Conservation (phyloP, 2,113 vertebrate species). For the Gobiocypris rarus region DNA sequence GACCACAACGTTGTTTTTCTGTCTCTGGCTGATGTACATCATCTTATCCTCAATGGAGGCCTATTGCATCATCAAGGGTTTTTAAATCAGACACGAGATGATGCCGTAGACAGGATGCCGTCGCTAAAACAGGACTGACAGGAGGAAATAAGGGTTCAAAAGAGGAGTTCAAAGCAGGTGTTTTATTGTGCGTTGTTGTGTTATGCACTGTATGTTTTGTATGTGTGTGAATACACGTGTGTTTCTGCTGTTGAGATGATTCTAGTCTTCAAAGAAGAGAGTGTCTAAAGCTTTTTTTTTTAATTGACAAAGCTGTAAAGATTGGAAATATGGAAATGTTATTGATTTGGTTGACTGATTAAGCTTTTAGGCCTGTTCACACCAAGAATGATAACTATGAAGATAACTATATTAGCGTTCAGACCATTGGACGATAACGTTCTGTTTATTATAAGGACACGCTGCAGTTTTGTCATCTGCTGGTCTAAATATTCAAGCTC, state of each 20-base stretch:
- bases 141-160: background rate
- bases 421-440: no score
- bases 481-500: no score
- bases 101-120: background rate
- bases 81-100: slow-evolving; percentile 78
- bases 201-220: background rate
- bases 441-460: no score
- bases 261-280: background rate
- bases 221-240: background rate
- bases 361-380: no score
- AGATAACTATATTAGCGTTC: no score
- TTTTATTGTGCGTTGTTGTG: background rate
- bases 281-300: background rate
- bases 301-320: background rate
- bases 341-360: background rate
- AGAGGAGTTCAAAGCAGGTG: background rate
- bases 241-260: background rate
- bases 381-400: no score
- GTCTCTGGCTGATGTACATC: slow-evolving; percentile 97
- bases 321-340: background rate
- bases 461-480: no score
- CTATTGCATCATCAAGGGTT: slow-evolving; percentile 95
- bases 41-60: slow-evolving; percentile 96
- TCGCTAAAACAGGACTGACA: background rate
- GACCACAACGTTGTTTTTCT: slow-evolving; percentile 88